These are phyloP conservation scores for Chamaetylas fuelleborni DNA, from an alignment of 2,113 vertebrate genomes.

Conservation along the genomic window DNA sequence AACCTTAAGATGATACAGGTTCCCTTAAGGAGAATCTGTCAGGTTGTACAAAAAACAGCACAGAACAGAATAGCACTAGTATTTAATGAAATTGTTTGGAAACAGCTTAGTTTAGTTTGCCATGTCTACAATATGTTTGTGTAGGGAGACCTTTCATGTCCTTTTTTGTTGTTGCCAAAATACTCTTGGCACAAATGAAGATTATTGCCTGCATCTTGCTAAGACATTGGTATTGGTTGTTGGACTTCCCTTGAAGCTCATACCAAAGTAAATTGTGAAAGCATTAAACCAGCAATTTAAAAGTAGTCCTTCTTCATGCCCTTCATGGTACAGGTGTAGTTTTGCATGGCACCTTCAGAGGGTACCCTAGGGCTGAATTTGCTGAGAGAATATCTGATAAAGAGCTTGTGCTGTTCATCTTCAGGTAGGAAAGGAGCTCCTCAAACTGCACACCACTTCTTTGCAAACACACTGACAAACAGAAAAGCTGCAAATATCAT, in stretches of 20 bases:
- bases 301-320: not conserved
- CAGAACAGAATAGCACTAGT: not conserved
- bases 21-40: not conserved
- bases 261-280: not conserved
- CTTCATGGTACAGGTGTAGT: not conserved
- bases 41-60: not conserved
- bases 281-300: not conserved
- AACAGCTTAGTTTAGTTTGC: not conserved
- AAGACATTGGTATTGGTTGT: not conserved
- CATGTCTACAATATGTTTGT: not conserved
- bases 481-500: not conserved
- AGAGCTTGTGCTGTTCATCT: rapidly evolving
- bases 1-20: not conserved
- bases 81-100: not conserved
- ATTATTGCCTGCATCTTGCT: not conserved
- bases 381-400: not conserved
- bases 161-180: not conserved
- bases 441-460: not conserved
- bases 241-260: not conserved
- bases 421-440: not conserved
- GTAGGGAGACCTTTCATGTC: not conserved
- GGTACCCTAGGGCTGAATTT: not conserved
- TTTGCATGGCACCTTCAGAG: not conserved
- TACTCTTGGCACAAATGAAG: not conserved
- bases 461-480: not conserved